These are phyloP conservation scores for Caloenas nicobarica DNA, from an alignment of 2,113 vertebrate species.

Conservation along the genomic window DNA sequence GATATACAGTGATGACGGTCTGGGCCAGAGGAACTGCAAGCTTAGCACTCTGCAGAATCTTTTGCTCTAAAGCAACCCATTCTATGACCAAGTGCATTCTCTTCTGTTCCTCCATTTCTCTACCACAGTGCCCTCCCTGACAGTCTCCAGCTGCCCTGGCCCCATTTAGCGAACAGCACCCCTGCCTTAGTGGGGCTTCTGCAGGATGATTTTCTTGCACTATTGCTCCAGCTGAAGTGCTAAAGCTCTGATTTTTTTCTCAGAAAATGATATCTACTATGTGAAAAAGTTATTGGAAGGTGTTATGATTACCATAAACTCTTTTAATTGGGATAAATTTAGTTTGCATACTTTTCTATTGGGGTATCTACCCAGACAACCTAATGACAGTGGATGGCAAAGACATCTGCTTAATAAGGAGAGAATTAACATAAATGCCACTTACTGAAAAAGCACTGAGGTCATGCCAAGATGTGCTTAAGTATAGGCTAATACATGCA, in stretches of 20 bases:
- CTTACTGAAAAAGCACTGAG: neutral
- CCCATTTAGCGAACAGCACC: neutral
- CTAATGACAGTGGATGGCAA: neutral
- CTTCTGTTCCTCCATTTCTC: neutral
- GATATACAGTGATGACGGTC: neutral
- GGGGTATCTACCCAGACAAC: neutral
- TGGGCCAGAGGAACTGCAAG: neutral
- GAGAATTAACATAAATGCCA: slow-evolving; percentile 32
- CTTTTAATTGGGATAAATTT: neutral
- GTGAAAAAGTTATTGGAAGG: neutral
- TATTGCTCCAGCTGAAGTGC: neutral
- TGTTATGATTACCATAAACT: neutral
- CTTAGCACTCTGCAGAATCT: neutral
- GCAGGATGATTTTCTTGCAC: neutral
- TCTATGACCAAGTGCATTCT: neutral
- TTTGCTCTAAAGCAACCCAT: neutral
- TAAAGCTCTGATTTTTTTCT: neutral
- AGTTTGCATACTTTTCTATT: slow-evolving; percentile 19
- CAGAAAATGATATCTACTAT: neutral
- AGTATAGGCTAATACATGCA: slow-evolving; percentile 17
- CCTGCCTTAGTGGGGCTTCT: neutral
- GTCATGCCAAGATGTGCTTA: slow-evolving; percentile 20
- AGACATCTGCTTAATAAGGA: slow-evolving; percentile 21
- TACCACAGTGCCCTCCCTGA: neutral
- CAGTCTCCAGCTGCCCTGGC: neutral